Base-by-base conservation (phyloP, 2,888 invertebrate species). In the Timema cristinae region DNA sequence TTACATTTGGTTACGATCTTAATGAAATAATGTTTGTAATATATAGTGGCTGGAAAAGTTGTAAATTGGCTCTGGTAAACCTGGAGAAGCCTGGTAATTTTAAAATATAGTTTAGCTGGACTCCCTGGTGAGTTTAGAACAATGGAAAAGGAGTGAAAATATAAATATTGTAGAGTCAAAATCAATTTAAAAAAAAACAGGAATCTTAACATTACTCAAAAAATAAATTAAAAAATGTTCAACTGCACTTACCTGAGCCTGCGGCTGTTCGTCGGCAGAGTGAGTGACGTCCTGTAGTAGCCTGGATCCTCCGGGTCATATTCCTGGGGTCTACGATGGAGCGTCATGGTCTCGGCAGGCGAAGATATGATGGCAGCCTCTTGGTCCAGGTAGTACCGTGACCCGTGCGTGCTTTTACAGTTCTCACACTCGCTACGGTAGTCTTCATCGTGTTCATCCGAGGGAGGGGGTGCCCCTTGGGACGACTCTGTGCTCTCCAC, bases 351-450 rank as follows among this genome's bases (percentile, higher is more conserved):
- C 80, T 89, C 89, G 73, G 88, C 88, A 48, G 84, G 82, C 69
- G 84, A 83, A 66, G 85, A 81, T 32, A 32, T 32, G 73, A 86
- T 84, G 76, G 88, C 88, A 75, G 86, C 86, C 77, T 87, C 87
- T 75, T 84, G 83, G 68, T 78, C 78, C 75, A 88, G 82, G 79
- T 87, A 88, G 79, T 87, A 87, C 75, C 90, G 86, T 76, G 90
- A 89, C 76, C 89, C 89, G 77, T 87, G 89, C 7, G 90, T 89
- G 68, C 91, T 90, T 82, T 93, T 92, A 83, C 93, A 93, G 84
- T 93, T 93, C 82, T 92, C 93, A 82, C 93, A 93, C 83, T 93
- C 93, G 82, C 90, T 92, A 77, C 92, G 86, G 80, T 91, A 92
- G 81, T 92, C 32, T 32, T 32, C 91, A 79, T 91, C 91, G 68